Conservation (phyloP, 2,797 vertebrate species). For the Yasuhikotakia modesta region DNA sequence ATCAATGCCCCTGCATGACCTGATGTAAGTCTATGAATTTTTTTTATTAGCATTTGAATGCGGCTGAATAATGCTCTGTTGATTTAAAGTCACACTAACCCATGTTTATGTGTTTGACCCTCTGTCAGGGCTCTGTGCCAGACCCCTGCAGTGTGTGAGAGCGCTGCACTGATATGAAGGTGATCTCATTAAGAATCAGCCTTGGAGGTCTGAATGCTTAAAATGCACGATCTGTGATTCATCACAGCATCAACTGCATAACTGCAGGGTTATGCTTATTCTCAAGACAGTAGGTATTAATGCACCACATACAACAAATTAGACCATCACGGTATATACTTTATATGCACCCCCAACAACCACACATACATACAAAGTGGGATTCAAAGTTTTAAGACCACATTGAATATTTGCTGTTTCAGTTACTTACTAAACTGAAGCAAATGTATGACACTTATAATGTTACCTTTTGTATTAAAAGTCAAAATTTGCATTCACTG, state of each 20-base stretch:
- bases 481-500: no score
- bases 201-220: no score
- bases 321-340: no score
- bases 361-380: neutral
- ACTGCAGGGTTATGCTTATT: no score
- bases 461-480: no score
- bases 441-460: no score
- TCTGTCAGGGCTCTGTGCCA: constrained; percentile 10
- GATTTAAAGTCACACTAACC: constrained; percentile 22
- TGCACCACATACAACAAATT: no score
- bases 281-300: no score
- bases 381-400: neutral
- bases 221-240: no score
- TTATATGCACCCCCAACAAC: no score
- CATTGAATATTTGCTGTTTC: neutral
- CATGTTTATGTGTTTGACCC: constrained; percentile 23
- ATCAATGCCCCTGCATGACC: constrained; percentile 16
- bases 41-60: neutral
- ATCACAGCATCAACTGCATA: constrained; percentile 9
- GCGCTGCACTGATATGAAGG: neutral
- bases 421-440: no score
- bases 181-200: no score
- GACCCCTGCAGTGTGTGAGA: neutral
- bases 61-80: neutral
- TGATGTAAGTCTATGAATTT: neutral